These are phyloP conservation scores for Lemur catta DNA, from an alignment of 2,797 vertebrate species.

Conservation along the genomic window DNA sequence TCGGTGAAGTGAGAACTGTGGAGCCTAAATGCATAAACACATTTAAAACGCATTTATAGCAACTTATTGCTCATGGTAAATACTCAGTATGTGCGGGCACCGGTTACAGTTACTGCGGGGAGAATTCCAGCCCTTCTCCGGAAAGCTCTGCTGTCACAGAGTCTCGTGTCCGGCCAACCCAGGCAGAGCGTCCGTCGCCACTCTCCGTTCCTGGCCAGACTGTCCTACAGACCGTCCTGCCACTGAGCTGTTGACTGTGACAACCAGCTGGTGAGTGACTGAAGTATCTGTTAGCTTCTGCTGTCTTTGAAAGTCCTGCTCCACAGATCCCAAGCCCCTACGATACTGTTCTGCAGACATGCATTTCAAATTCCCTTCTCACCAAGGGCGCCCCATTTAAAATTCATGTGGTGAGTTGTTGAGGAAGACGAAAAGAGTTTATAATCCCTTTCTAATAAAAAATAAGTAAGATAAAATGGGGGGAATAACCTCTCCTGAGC, in stretches of 20 bases:
- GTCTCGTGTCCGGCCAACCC: background rate
- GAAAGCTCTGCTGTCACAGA: fast-evolving
- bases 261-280: background rate
- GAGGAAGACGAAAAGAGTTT: background rate
- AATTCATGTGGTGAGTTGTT: slow-evolving; percentile 10
- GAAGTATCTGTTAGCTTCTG: background rate
- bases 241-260: no score
- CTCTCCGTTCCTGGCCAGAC: background rate
- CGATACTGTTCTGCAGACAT: background rate
- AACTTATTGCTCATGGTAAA: background rate
- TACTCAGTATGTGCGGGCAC: background rate
- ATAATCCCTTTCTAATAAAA: slow-evolving; percentile 77
- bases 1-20: background rate
- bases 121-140: background rate
- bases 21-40: background rate
- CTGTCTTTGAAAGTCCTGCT: background rate
- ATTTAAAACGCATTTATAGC: background rate
- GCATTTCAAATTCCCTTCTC: slow-evolving; percentile 48
- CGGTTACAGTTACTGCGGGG: background rate
- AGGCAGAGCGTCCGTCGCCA: fast-evolving
- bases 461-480: background rate
- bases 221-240: background rate
- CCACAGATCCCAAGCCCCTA: background rate
- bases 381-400: slow-evolving; percentile 57
- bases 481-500: slow-evolving; percentile 2